Percentiles rank a stretch among this genome's conserved stretches.
phyloP scores from a whole-genome alignment of 1,140 invertebrate genomes.

The Cyrtorhinus lividipennis region DNA sequence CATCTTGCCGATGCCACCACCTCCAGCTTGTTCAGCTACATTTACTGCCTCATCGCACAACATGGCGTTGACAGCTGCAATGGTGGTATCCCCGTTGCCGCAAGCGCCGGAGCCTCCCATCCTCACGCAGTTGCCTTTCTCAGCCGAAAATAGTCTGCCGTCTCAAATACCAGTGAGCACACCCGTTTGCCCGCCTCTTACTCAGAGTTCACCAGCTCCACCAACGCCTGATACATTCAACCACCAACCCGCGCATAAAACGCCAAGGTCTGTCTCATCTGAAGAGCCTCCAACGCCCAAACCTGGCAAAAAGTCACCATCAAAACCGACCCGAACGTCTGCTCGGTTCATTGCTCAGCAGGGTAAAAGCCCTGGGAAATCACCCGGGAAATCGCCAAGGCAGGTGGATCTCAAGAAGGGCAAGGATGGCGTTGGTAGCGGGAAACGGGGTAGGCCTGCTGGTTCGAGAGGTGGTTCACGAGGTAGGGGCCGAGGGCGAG shows the following conservation, averaged over 20 bases:
- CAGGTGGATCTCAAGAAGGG: slow-evolving; percentile 29
- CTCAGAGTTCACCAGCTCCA: slow-evolving; percentile 10
- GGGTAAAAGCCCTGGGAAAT: slow-evolving; percentile 47
- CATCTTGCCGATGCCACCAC: slow-evolving; percentile 29
- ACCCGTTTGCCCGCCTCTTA: slow-evolving; percentile 9
- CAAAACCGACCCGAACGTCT: slow-evolving; percentile 46
- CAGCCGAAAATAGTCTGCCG: slow-evolving; percentile 26
- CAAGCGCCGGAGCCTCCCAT: slow-evolving; percentile 25
- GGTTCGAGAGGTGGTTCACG: slow-evolving; percentile 35
- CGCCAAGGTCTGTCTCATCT: slow-evolving; percentile 13
- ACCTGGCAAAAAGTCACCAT: slow-evolving; percentile 43
- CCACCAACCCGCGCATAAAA: slow-evolving; percentile 17
- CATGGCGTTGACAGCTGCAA: slow-evolving; percentile 56
- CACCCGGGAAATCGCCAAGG: slow-evolving; percentile 58
- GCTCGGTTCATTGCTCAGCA: slow-evolving; percentile 42
- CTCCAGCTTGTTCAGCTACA: slow-evolving; percentile 47
- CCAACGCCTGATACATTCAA: slow-evolving; percentile 18
- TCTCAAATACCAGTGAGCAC: slow-evolving; percentile 20
- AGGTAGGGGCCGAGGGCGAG: slow-evolving; percentile 54
- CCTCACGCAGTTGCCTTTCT: slow-evolving; percentile 24
- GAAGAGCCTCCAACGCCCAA: slow-evolving; percentile 17
- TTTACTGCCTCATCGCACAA: slow-evolving; percentile 64
- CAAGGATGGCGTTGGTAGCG: slow-evolving; percentile 31
- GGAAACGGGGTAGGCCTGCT: slow-evolving; percentile 35
- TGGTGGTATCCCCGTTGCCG: slow-evolving; percentile 38